Base-by-base conservation (phyloP, 2,888 invertebrate species). In the Melanotus villosus region DNA sequence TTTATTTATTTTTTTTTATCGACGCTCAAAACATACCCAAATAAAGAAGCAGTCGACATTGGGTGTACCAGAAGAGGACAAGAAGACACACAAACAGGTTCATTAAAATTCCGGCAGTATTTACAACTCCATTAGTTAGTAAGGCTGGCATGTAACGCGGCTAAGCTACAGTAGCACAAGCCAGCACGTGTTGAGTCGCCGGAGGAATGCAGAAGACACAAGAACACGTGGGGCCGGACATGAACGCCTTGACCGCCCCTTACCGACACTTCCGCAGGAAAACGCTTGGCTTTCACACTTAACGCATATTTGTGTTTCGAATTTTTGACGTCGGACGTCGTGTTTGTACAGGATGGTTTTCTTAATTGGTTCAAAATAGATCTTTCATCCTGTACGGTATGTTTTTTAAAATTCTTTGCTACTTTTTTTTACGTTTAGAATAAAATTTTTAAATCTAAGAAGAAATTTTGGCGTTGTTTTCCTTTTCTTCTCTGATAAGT, bases 251-350 rank as follows among this genome's bases (percentile, higher is more conserved):
- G 66, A 65, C 66, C 65, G 71, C 59, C 67, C 66, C 56, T 30
- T 50, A n/a, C 64, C 65, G 70, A 65, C 66, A 66, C 62, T 71
- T 71, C 71, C 71, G 71, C 65, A 71, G 68, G 68, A 71, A 71
- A 59, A 60, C 59, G 36, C 59, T 14, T 38, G 59, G 43, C 43
- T 60, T 67, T 60, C 50, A 43, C 60, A 26, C 36, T 58, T 10
- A 18, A 14, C 38, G n/a, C 45, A 45, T 57, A 57, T 65, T 57
- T 26, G 26, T 65, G 36, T 34, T 38, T n/a, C 45, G 4, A 54
- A 58, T 23, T 54, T 57, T 47, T 57, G 30, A 23, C 23, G 23
- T 26, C 10, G 19, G n/a, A n/a, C n/a, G n/a, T n/a, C n/a, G n/a
- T n/a, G n/a, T n/a, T n/a, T n/a, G n/a, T n/a, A n/a, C n/a, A n/a